phyloP scores from a whole-genome alignment of 1,140 invertebrate genomes.

The Temnothorax nylanderi region DNA sequence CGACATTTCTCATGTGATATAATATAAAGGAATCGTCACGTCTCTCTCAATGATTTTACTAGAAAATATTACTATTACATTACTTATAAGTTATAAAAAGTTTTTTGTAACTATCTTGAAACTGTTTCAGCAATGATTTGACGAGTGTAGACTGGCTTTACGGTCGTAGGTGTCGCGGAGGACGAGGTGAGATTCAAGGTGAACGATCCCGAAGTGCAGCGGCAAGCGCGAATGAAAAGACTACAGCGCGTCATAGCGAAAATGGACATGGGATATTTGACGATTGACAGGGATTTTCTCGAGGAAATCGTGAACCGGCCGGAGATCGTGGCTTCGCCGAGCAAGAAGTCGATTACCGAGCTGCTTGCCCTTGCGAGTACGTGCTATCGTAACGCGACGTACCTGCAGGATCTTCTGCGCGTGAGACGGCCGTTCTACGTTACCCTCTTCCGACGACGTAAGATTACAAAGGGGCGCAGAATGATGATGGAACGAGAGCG shows the following conservation, averaged over 20 bases:
- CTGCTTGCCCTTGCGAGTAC: conserved; percentile 33
- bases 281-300: conserved; percentile 74
- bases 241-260: conserved; percentile 59
- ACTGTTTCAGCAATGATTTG: background rate
- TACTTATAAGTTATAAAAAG: background rate
- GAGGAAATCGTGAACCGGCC: conserved; percentile 59
- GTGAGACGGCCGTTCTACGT: conserved; percentile 73
- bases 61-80: background rate
- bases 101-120: background rate
- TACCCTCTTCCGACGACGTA: conserved; percentile 41
- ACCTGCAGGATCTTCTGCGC: conserved; percentile 70
- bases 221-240: conserved; percentile 49
- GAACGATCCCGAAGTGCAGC: conserved; percentile 67
- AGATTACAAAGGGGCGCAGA: conserved; percentile 46
- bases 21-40: background rate
- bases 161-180: conserved; percentile 72
- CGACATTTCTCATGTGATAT: background rate
- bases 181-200: conserved; percentile 76
- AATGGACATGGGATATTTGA: conserved; percentile 67
- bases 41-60: background rate
- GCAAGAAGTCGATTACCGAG: conserved; percentile 50
- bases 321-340: conserved; percentile 58
- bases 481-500: conserved; percentile 55
- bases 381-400: conserved; percentile 36
- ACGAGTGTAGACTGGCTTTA: background rate